A percentile compares a stretch with the other conserved stretches of the same genome.
Evolutionary conservation across 2,797 vertebrate genomes (phyloP).

Genomic region (Catharus ustulatus): DNA sequence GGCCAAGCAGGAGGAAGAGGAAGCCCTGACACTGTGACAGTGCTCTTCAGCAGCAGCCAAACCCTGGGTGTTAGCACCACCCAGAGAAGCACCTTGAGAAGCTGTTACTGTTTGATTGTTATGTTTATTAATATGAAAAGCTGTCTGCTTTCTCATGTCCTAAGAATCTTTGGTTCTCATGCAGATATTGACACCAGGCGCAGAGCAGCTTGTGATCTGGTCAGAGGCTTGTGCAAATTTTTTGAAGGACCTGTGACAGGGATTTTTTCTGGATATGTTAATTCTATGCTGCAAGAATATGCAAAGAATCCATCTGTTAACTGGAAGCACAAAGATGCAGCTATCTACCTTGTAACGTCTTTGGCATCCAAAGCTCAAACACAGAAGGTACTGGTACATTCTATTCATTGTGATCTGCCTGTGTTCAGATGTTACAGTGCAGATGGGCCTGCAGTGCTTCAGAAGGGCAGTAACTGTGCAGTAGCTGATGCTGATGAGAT

Average conservation of each 20-base stretch:
- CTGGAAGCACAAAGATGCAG: conserved; percentile 99
- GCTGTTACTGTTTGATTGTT: not conserved
- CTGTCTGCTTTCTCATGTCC: not conserved
- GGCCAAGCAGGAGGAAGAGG: not conserved
- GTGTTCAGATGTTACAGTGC: not conserved
- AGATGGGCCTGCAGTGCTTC: not conserved
- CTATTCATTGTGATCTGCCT: not conserved
- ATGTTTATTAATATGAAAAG: not conserved
- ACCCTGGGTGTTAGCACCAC: not conserved
- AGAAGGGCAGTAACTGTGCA: not conserved
- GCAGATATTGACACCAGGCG: conserved; percentile 97
- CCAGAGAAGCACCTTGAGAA: not conserved
- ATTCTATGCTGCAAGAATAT: conserved; percentile 94
- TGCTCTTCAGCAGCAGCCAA: not conserved
- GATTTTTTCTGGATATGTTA: conserved; percentile 98
- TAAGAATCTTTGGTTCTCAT: not conserved
- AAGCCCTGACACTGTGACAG: not conserved
- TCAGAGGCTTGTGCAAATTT: conserved; percentile 95
- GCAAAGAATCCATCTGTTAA: conserved; percentile 92
- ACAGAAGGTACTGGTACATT: conserved; percentile 85
- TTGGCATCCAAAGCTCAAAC: conserved; percentile 98
- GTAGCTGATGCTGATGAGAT: not conserved
- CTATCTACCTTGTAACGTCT: conserved; percentile 97
- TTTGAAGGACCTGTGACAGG: conserved; percentile 97
- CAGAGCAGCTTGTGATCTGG: conserved; percentile 95